Percentiles rank a stretch among this genome's conserved stretches.
Conservation (phyloP, 1,140 invertebrate genomes). For the Pogonomyrmex californicus region DNA sequence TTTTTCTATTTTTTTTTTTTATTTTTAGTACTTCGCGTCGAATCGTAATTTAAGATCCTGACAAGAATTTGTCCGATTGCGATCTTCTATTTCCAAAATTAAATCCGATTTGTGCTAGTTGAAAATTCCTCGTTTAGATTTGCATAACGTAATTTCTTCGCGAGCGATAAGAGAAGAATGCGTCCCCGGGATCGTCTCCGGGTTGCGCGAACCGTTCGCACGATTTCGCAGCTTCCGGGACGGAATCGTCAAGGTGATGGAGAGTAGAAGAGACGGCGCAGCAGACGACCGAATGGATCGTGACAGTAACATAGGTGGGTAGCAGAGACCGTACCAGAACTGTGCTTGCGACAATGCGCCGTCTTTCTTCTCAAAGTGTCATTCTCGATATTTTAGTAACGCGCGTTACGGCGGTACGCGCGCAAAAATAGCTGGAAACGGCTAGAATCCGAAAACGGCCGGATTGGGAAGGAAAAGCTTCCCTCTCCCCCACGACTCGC, state of each 20-base stretch:
- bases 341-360: slow-evolving; percentile 84
- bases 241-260: slow-evolving; percentile 69
- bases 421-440: neutral
- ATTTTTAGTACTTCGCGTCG: slow-evolving; percentile 7
- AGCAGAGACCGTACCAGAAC: slow-evolving; percentile 80
- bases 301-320: slow-evolving; percentile 76
- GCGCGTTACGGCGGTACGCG: neutral
- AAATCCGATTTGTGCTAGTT: slow-evolving; percentile 37
- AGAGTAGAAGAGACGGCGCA: slow-evolving; percentile 76
- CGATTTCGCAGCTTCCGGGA: slow-evolving; percentile 43
- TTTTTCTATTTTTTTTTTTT: neutral
- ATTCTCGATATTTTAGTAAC: neutral
- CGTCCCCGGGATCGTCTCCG: neutral
- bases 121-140: slow-evolving; percentile 27
- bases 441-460: slow-evolving; percentile 1
- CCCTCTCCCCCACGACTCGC: neutral
- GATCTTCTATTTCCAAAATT: slow-evolving; percentile 45
- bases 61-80: slow-evolving; percentile 46
- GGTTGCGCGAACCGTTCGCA: slow-evolving; percentile 57
- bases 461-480: slow-evolving; percentile 2
- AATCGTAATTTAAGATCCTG: slow-evolving; percentile 42
- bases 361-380: slow-evolving; percentile 36
- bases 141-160: slow-evolving; percentile 25
- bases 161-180: slow-evolving; percentile 1
- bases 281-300: slow-evolving; percentile 77